Evolutionary conservation across 2,797 vertebrate species (phyloP).

Genomic region (Mormyrus proboscirostris): DNA sequence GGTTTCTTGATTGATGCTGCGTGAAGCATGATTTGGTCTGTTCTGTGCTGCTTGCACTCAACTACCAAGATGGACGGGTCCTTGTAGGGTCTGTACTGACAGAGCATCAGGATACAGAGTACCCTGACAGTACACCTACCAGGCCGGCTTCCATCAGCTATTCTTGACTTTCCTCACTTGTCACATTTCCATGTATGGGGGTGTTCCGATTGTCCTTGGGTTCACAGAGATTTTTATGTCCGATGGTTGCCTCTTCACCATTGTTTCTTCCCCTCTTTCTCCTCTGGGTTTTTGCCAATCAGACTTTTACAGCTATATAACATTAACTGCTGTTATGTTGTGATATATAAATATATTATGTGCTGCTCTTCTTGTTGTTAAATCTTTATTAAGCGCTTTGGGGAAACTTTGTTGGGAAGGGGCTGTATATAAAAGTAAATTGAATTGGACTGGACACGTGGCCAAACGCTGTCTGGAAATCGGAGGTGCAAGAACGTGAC

Average conservation of each 20-base stretch:
- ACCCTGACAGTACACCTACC: background rate
- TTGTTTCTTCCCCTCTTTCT: background rate
- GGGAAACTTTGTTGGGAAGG: slow-evolving; percentile 1
- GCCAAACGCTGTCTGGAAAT: background rate
- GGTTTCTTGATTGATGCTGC: slow-evolving; percentile 28
- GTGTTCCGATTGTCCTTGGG: background rate
- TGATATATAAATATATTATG: slow-evolving; percentile 3
- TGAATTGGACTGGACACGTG: slow-evolving; percentile 5
- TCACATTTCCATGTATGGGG: background rate
- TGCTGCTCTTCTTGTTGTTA: slow-evolving; percentile 7
- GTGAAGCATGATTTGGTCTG: slow-evolving; percentile 19
- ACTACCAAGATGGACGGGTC: background rate
- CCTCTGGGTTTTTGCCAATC: slow-evolving; percentile 4
- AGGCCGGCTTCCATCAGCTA: background rate
- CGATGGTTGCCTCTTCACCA: background rate
- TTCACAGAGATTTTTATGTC: background rate
- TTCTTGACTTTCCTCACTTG: background rate
- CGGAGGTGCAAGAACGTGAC: background rate
- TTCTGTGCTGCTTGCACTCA: slow-evolving; percentile 11
- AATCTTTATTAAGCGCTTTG: slow-evolving; percentile 14
- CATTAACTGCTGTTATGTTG: slow-evolving; percentile 9
- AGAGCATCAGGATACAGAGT: background rate
- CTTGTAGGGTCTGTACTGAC: background rate
- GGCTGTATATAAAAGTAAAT: slow-evolving; percentile 6
- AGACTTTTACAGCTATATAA: slow-evolving; percentile 1